phyloP scores from a whole-genome alignment of 30 jellyfish, hydroid and myxozoan species.

The Hydra vulgaris region DNA sequence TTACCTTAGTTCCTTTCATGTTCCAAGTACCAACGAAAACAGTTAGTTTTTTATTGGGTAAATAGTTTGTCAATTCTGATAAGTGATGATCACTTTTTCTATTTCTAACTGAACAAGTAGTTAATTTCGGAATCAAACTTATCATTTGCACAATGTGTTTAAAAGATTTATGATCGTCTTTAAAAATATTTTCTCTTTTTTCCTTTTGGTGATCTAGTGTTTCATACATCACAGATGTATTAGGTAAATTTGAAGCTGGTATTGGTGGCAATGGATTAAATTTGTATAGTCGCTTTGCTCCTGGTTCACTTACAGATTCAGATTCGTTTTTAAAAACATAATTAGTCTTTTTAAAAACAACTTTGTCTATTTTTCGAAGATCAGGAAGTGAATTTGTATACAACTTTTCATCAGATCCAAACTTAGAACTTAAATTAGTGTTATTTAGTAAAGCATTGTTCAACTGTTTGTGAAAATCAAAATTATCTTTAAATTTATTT shows the following conservation, averaged over 20 bases:
- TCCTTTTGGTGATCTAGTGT: background rate
- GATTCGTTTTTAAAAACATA: conserved; percentile 34
- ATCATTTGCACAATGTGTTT: conserved; percentile 72
- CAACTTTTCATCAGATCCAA: conserved; percentile 12
- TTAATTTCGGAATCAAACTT: conserved; percentile 73
- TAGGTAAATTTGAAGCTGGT: conserved; percentile 29
- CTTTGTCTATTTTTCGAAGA: conserved; percentile 13
- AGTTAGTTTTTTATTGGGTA: conserved; percentile 73
- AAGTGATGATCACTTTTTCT: conserved; percentile 53
- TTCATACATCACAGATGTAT: conserved; percentile 9
- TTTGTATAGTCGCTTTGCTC: conserved; percentile 29
- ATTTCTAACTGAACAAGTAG: conserved; percentile 87
- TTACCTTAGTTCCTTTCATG: conserved; percentile 96
- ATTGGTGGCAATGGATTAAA: conserved; percentile 77
- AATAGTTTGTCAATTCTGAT: conserved; percentile 61
- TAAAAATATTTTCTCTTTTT: conserved; percentile 17
- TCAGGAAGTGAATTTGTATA: conserved; percentile 23
- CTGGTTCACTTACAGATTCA: conserved; percentile 43
- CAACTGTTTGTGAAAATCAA: background rate
- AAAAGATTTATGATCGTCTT: conserved; percentile 44
- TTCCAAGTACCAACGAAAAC: conserved; percentile 94
- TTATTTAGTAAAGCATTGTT: conserved; percentile 12
- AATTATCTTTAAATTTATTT: conserved; percentile 6
- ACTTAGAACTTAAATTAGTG: background rate
- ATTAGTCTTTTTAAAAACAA: conserved; percentile 15